Evolutionary conservation across 2,113 vertebrate species (phyloP).

Genomic region (Hippocampus abdominalis): DNA sequence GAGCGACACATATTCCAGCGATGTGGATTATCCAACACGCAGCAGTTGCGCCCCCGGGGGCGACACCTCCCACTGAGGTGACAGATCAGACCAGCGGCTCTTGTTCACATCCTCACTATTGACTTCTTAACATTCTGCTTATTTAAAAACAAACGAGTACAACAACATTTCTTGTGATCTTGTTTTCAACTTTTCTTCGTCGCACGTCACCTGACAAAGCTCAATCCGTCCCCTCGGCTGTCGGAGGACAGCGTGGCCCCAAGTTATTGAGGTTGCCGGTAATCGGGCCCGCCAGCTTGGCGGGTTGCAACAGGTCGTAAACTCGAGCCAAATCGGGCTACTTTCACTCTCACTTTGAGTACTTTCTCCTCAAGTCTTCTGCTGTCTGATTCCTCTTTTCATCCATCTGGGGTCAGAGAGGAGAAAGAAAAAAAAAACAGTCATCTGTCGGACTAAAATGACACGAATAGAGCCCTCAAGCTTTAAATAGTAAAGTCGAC

Average conservation of each 20-base stretch:
- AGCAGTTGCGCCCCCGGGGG: neutral
- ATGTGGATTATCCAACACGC: neutral
- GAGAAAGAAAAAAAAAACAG: neutral
- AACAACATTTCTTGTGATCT: neutral
- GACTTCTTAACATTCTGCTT: neutral
- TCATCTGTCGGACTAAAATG: neutral
- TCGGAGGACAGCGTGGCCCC: neutral
- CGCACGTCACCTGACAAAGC: neutral
- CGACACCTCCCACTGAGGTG: neutral
- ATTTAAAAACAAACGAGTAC: too few species aligned
- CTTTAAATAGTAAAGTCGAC: too few species aligned
- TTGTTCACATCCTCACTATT: neutral
- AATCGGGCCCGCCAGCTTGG: neutral
- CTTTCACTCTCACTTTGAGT: slow-evolving; percentile 1
- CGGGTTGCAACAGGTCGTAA: neutral
- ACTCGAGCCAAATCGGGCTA: neutral
- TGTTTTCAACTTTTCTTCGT: neutral
- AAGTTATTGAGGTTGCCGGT: neutral
- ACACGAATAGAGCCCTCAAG: too few species aligned
- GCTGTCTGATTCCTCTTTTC: neutral
- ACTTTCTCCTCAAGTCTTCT: neutral
- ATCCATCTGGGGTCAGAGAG: neutral
- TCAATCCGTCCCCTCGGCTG: neutral
- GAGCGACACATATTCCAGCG: neutral
- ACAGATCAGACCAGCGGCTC: neutral